Conservation (phyloP, 2,797 vertebrate species). For the Anguilla obscura region DNA sequence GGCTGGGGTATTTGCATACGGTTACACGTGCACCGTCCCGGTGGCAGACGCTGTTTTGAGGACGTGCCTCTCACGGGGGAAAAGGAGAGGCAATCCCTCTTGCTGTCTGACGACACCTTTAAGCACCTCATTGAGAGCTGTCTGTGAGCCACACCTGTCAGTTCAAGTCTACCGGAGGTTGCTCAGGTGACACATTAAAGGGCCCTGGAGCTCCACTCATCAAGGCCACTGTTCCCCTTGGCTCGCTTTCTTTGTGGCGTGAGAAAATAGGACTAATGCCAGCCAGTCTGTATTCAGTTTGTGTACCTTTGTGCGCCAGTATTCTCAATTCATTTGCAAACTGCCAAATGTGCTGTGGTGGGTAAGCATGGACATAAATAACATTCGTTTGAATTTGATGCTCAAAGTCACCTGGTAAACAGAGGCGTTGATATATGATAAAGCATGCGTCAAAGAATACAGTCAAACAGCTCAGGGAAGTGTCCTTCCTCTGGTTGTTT, state of each 20-base stretch:
- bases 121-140: conserved; percentile 19
- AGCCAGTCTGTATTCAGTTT: neutral
- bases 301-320: neutral
- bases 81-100: neutral
- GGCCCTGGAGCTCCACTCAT: neutral
- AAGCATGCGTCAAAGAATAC: neutral
- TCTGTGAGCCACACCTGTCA: neutral
- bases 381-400: neutral
- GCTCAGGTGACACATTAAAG: conserved; percentile 16
- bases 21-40: neutral
- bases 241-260: neutral
- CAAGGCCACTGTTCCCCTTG: neutral
- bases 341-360: neutral
- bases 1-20: conserved; percentile 26
- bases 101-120: neutral
- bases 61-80: neutral
- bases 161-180: neutral
- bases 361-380: neutral
- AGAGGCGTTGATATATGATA: neutral
- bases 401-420: neutral
- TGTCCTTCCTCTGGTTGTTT: neutral
- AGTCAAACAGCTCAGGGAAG: neutral
- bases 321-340: neutral
- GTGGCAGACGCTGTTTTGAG: conserved; percentile 2
- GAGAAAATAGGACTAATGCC: neutral